Base-by-base conservation (phyloP, 1,140 invertebrate species). In the Philotrypesis tridentata region DNA sequence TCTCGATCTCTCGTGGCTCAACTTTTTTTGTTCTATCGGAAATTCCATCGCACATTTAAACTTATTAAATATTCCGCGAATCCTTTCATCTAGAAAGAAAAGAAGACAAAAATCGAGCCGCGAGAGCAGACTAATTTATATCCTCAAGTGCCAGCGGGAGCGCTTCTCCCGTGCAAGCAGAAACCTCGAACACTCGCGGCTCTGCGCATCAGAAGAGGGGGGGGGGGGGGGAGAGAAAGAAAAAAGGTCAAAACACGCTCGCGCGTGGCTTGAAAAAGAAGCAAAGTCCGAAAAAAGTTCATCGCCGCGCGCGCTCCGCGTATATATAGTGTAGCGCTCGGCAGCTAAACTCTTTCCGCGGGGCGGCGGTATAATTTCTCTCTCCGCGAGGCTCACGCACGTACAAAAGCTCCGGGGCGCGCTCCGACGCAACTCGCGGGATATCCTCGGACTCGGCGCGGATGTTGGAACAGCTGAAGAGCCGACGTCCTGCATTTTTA, bases 401-500 rank as follows among this genome's bases (percentile, higher is more conserved):
- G 29, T 37, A 27, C 25, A 78, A 55, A 78, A 25, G 40, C 65
- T 17, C 48, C 17, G 43, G 12, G n/a, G n/a, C n/a, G n/a, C n/a
- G n/a, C n/a, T 3, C 17, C 6, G 25, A 65, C 9, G 63, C 40
- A 14, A 33, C 17, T 55, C 3, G 1, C 25, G 25, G 3, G 77
- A 12, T n/a, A 71, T 79, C 68, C 31, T 80, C 21, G 73, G 63
- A 81, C 72, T 29, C 7, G n/a, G n/a, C n/a, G 65, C 11, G 1
- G 61, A 25, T 5, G 11, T n/a, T 27, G 27, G 14, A 72, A 48
- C 4, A 67, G 27, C 80, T 81, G 31, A 72, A 67, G 61, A 82
- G 68, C 68, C 68, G 74, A 48, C 74, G 73, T 78, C 80, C 37
- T 82, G 74, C 43, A 82, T 82, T 82, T 77, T 82, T 82, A 67